These are phyloP conservation scores for Trissolcus basalis DNA, from an alignment of 1,140 invertebrate species.

Conservation along the genomic window DNA sequence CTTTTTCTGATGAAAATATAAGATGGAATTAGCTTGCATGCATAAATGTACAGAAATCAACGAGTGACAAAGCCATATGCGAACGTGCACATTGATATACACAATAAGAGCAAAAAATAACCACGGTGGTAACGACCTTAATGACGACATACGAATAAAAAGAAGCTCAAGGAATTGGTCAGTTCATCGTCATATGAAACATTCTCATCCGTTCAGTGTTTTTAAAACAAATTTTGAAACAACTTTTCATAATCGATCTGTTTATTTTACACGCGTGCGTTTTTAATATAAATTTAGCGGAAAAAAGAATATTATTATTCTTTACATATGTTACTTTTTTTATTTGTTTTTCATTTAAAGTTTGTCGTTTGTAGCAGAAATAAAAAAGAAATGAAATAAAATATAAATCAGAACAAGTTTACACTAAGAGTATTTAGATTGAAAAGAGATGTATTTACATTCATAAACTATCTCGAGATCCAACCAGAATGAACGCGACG, in stretches of 20 bases:
- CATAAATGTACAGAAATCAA: conserved; percentile 2
- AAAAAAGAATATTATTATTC: no score
- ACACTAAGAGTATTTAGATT: not conserved
- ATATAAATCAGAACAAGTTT: conserved; percentile 1
- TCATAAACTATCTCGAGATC: not conserved
- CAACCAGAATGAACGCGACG: conserved; percentile 12
- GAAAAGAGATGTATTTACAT: not conserved
- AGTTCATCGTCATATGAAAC: not conserved
- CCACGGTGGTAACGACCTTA: conserved; percentile 3
- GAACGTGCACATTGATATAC: conserved; percentile 2
- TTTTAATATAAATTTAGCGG: no score
- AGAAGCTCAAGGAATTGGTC: not conserved
- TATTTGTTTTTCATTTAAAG: not conserved
- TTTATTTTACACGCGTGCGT: no score
- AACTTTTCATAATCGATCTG: no score
- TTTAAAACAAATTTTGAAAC: not conserved
- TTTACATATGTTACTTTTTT: not conserved
- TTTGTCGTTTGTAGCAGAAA: not conserved
- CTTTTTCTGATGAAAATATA: not conserved
- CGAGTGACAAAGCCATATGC: not conserved
- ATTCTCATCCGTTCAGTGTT: no score
- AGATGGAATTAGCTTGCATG: not conserved
- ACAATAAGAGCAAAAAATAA: conserved; percentile 4
- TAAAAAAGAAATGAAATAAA: not conserved
- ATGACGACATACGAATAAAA: not conserved